Base-by-base conservation (phyloP, 2,797 vertebrate genomes). In the Aeoliscus strigatus region DNA sequence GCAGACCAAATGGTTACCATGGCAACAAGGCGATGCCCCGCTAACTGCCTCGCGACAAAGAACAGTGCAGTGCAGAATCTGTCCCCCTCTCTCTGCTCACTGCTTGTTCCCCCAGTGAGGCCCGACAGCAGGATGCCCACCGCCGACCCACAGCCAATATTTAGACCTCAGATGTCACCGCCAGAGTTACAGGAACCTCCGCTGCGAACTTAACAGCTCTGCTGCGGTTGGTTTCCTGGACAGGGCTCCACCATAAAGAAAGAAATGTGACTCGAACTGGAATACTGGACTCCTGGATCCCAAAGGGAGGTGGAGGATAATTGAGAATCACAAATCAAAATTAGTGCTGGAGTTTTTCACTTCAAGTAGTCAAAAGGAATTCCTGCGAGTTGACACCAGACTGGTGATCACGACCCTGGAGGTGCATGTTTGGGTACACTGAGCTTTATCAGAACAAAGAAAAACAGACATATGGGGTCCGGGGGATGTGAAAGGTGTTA, bases 1-100 rank as follows among this genome's bases (percentile, higher is more conserved):
- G 75, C 76, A 48, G 59, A 81, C 81, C 77, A 82, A 85, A 84
- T 79, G 80, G 86, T 89, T 87, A 59, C 86, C 79, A 84, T 51
- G 55, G 86, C 55, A 62, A 87, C 79, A 71, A 81, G 71, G 80
- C 80, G 77, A 87, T 84, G 86, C 85, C 85, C 80, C 64, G 65
- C 85, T 80, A 78, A 79, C 79, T 80, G 78, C 81, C 77, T 84
- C 46, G 28, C 77, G 73, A 69, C 61, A 57, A 66, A 80, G 79
- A 80, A 78, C 67, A 63, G 63, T 39, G 69, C 70, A 57, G 71
- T 52, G 66, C 62, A 9, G 27, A 36, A 37, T 60, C 51, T 57
- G 49, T 44, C 70, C 53, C 44, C 39, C 63, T 9, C 32, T 28
- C 43, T 46, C 37, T 26, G 49, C 47, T 18, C 42, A 41, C 55